These are phyloP conservation scores for Acromyrmex charruanus DNA, from an alignment of 1,140 invertebrate genomes.

Conservation along the genomic window DNA sequence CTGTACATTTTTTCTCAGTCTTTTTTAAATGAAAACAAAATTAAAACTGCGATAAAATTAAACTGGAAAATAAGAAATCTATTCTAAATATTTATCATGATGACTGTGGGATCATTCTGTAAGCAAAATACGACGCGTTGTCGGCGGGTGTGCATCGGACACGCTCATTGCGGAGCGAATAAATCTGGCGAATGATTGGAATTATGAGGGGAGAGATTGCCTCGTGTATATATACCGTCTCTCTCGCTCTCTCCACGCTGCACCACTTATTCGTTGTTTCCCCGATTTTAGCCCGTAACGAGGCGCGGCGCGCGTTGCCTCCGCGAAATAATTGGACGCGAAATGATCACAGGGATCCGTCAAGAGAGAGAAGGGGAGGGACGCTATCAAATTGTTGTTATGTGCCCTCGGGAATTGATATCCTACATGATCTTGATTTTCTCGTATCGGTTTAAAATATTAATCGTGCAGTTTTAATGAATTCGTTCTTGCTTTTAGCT, in stretches of 20 bases:
- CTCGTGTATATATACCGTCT: neutral
- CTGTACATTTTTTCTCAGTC: too few relatives aligned
- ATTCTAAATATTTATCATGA: neutral
- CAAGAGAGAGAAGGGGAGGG: too few relatives aligned
- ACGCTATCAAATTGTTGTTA: slow-evolving; percentile 29
- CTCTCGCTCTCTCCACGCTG: neutral
- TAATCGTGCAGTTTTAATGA: neutral
- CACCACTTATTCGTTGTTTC: slow-evolving; percentile 46
- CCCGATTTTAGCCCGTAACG: slow-evolving; percentile 51
- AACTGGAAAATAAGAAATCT: neutral
- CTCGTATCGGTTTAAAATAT: slow-evolving; percentile 8
- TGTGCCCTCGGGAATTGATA: slow-evolving; percentile 11
- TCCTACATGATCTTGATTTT: slow-evolving; percentile 25
- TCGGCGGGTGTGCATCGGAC: neutral
- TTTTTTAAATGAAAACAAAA: neutral
- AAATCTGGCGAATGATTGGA: slow-evolving; percentile 52
- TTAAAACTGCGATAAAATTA: too few relatives aligned
- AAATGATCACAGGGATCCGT: slow-evolving; percentile 41
- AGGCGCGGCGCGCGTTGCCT: slow-evolving; percentile 34
- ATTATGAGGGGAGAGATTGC: slow-evolving; percentile 45
- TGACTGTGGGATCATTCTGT: slow-evolving; percentile 15
- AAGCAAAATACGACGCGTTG: neutral
- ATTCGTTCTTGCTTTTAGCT: neutral
- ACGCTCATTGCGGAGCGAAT: slow-evolving; percentile 45
- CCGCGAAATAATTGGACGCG: slow-evolving; percentile 56